Base-by-base conservation (phyloP, 2,888 invertebrate species). In the Chloromyia formosa region DNA sequence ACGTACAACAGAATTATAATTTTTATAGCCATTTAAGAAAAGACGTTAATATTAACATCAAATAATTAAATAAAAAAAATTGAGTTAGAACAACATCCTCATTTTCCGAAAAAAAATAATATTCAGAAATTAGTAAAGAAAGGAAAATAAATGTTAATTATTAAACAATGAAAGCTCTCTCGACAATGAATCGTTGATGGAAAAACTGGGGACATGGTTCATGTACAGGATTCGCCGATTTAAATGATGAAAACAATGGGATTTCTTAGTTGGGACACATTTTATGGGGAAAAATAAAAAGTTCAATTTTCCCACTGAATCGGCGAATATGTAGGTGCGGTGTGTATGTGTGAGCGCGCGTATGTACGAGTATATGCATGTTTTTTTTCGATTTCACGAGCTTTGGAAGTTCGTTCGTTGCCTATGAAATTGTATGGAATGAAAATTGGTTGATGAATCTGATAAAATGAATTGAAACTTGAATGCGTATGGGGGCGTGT, bases 191-290 rank as follows among this genome's bases (percentile, higher is more conserved):
- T 49, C 12, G 4, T 14, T 53, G 23, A 23, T 27, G 40, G 18
- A 71, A 71, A 71, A 56, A 56, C 14, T 16, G 56, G 56, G 56
- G 40, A 71, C 27, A 42, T 71, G 56, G 71, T 71, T 71, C 16
- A 42, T 22, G 56, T 35, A 53, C 53, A 5, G 27, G 54, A 54
- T 69, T 35, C 16, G 53, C 53, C 35, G 69, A 53, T 22, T 66
- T 49, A 35, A 4, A 4, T 35, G 7, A 35, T 35, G 27, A 9
- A 42, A 54, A 27, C 14, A 22, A 23, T 16, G 56, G 71, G 27
- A 56, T 20, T 40, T 42, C 14, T 69, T 40, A 71, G 71, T 71
- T 1, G 40, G 35, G 58, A 42, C 58, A 71, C 71, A 35, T 56
- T 2, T 4, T 35, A 35, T 2, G 27, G 27, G 27, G 27, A 35